A percentile compares a stretch with the other conserved stretches of the same genome.
These are phyloP conservation scores for Drosophila colorata DNA, from an alignment of 2,888 invertebrate species.

Conservation along the genomic window DNA sequence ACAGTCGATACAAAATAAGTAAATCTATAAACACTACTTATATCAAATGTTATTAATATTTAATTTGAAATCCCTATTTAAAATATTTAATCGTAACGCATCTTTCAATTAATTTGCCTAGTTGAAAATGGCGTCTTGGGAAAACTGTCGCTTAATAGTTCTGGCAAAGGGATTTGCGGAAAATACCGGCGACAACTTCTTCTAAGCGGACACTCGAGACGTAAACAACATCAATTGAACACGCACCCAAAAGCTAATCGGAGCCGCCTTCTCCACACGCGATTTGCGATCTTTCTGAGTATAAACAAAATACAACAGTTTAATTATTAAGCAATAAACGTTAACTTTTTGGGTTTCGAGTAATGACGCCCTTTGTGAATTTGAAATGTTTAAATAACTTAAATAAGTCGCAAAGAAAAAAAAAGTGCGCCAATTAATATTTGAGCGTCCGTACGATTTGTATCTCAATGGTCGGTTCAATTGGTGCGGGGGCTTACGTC, in stretches of 20 bases:
- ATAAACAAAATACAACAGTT: slow-evolving; percentile 31
- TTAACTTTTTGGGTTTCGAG: slow-evolving; percentile 16
- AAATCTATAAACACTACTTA: no score
- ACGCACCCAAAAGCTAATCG: slow-evolving; percentile 35
- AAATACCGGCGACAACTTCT: slow-evolving; percentile 54
- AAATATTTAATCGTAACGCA: neutral
- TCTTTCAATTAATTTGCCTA: slow-evolving; percentile 4
- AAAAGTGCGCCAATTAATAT: slow-evolving; percentile 65
- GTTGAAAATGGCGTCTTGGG: neutral
- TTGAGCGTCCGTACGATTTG: slow-evolving; percentile 40
- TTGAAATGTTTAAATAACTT: slow-evolving; percentile 45
- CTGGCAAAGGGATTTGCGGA: slow-evolving; percentile 30
- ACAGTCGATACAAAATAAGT: no score
- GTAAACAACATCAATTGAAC: slow-evolving; percentile 28
- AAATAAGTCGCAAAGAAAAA: slow-evolving; percentile 36
- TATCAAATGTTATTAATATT: no score
- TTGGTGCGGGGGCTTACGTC: slow-evolving; percentile 46
- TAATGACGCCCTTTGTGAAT: slow-evolving; percentile 34
- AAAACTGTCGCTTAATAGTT: neutral
- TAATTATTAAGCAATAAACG: slow-evolving; percentile 37
- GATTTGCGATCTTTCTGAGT: slow-evolving; percentile 6
- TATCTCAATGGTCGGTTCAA: slow-evolving; percentile 60
- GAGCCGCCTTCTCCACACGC: slow-evolving; percentile 6
- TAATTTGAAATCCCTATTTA: no score
- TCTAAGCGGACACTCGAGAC: slow-evolving; percentile 30